Conservation (phyloP, 2,797 vertebrate genomes). For the Melanotaenia nigrans region DNA sequence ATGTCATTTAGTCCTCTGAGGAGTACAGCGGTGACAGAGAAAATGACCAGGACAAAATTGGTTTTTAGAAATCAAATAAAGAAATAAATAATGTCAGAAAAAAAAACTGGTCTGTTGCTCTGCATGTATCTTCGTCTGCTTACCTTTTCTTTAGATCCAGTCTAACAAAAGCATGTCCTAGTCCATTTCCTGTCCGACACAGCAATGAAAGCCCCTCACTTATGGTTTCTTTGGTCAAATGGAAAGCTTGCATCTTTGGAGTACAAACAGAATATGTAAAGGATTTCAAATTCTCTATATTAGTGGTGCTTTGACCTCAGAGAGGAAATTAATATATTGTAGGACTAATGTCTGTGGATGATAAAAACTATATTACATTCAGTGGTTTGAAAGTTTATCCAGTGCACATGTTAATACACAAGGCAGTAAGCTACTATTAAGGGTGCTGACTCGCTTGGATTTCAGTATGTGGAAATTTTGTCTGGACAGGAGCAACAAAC, state of each 20-base stretch:
- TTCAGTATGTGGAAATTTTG: background rate
- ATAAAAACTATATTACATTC: background rate
- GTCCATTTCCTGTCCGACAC: conserved; percentile 86
- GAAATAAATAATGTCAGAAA: background rate
- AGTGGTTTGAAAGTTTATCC: background rate
- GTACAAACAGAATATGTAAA: background rate
- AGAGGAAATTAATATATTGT: background rate
- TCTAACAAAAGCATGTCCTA: conserved; percentile 90
- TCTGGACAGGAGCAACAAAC: background rate
- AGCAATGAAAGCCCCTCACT: conserved; percentile 87
- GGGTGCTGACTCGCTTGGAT: too few species aligned
- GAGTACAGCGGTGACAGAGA: background rate
- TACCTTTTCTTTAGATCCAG: conserved; percentile 88
- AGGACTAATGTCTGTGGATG: background rate
- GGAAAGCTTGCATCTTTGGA: conserved; percentile 58
- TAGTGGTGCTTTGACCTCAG: background rate
- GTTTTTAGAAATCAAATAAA: background rate
- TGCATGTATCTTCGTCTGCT: conserved; percentile 12
- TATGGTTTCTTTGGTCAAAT: conserved; percentile 83
- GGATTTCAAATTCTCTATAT: background rate
- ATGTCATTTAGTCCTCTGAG: conserved; percentile 88
- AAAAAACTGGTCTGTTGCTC: background rate
- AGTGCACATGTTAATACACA: background rate
- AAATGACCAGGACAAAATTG: background rate
- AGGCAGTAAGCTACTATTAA: background rate